phyloP scores from a whole-genome alignment of 2,113 vertebrate genomes.

The Cyphomyrus discorhynchus region DNA sequence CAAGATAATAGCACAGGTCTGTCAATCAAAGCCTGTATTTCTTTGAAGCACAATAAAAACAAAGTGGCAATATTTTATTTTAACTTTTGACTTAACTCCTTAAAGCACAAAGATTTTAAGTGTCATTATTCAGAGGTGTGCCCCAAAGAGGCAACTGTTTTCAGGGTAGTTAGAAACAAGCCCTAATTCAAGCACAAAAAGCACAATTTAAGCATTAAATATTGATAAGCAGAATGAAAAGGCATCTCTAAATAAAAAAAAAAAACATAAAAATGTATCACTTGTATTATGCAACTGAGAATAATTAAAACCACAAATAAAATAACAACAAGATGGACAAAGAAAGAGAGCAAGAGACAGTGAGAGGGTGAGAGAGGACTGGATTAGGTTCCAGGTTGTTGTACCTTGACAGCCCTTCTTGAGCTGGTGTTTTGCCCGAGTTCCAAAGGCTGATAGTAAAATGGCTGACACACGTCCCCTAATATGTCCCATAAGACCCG shows the following conservation, averaged over 20 bases:
- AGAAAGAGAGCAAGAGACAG: neutral
- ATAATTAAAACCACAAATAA: neutral
- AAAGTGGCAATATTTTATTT: neutral
- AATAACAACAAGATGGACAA: neutral
- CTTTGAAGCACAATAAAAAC: neutral
- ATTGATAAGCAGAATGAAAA: neutral
- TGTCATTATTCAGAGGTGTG: neutral
- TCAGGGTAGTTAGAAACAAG: neutral
- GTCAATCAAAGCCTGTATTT: neutral
- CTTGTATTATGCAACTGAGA: neutral
- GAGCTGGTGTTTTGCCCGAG: conserved; percentile 33
- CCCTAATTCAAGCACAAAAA: neutral
- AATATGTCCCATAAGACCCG: conserved; percentile 64
- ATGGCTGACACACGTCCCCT: conserved; percentile 67
- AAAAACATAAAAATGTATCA: neutral
- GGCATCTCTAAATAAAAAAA: neutral
- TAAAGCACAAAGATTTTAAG: neutral
- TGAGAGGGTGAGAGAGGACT: neutral
- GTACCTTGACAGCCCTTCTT: conserved; percentile 52
- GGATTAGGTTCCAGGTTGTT: neutral
- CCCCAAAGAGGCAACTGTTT: neutral
- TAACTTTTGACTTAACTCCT: neutral
- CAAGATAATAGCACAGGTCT: neutral
- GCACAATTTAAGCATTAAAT: neutral
- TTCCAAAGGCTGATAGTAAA: conserved; percentile 49